Evolutionary conservation across 2,113 vertebrate species (phyloP), one percentile per base, ranked within the genome.

Genomic region (Paraplagusia blochii): DNA sequence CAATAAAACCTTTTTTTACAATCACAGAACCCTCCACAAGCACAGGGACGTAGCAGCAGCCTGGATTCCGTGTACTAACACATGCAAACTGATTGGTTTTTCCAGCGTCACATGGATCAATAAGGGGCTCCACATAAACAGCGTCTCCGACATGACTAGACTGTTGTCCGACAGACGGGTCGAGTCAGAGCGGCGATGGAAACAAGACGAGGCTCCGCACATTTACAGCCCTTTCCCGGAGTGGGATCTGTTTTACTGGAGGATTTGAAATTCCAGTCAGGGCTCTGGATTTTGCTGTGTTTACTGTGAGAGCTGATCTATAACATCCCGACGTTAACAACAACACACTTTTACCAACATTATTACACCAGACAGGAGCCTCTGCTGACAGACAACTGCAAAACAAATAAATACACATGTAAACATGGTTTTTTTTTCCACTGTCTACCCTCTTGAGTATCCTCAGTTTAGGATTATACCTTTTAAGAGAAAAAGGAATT

Each of bases 81-180:
- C 53, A 60, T 49, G 70, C 58, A 48, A 69, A 58, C 7, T 46
- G 64, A 70, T 69, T 58, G 59, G 45, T 59, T 77, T 59, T 69
- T 69, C 67, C 36, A 10, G 36, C 36, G 11, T 9, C 60, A 19
- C 44, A 5, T 12, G 10, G 71, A 82, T 86, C 85, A 62, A 87
- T 82, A 58, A 38, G 70, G 11, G 15, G 65, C 62, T 69, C 49
- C 70, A 55, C 63, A 72, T 58, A 44, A 76, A 63, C 72, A 55
- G 53, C 11, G 75, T 85, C 82, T 85, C 77, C 68, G 45, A 2
- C 53, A 53, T 38, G 84, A 80, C 82, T 48, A 71, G 57, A 82
- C 85, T 43, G 67, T 11, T 9, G 58, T 35, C 61, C 10, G 46
- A 44, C 1, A 13, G 66, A 29, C 12, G 38, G 59, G 53, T 53